Conservation (phyloP, 1,140 invertebrate species). For the Megathymus violae region DNA sequence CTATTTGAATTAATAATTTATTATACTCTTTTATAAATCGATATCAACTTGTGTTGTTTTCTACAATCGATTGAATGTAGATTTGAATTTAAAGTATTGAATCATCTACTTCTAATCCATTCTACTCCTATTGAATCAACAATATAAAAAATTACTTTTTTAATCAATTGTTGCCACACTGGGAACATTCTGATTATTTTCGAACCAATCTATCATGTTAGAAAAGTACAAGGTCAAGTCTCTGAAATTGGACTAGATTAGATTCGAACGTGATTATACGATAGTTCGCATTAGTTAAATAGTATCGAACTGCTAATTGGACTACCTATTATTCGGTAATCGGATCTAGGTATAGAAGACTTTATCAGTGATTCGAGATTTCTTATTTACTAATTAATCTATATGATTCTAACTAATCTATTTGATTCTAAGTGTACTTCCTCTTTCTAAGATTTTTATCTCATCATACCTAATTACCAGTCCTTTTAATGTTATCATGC, state of each 20-base stretch:
- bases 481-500: no score
- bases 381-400: no score
- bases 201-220: neutral
- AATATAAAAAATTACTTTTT: no score
- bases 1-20: slow-evolving; percentile 21
- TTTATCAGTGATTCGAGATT: slow-evolving; percentile 17
- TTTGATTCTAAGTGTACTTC: no score
- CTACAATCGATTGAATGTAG: no score
- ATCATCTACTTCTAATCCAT: no score
- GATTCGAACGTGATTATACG: slow-evolving; percentile 19
- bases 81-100: no score
- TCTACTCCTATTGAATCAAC: no score
- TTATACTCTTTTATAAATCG: slow-evolving; percentile 4
- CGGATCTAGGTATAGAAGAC: slow-evolving; percentile 10
- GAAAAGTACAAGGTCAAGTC: slow-evolving; percentile 9
- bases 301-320: slow-evolving; percentile 17
- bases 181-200: neutral
- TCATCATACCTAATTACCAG: no score
- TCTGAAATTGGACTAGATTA: slow-evolving; percentile 20
- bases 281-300: slow-evolving; percentile 20
- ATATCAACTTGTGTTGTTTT: neutral
- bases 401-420: no score
- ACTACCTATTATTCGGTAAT: slow-evolving; percentile 30
- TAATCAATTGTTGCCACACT: no score
- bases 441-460: no score